Base-by-base conservation (phyloP, 2,113 vertebrate genomes). In the Entosphenus tridentatus region DNA sequence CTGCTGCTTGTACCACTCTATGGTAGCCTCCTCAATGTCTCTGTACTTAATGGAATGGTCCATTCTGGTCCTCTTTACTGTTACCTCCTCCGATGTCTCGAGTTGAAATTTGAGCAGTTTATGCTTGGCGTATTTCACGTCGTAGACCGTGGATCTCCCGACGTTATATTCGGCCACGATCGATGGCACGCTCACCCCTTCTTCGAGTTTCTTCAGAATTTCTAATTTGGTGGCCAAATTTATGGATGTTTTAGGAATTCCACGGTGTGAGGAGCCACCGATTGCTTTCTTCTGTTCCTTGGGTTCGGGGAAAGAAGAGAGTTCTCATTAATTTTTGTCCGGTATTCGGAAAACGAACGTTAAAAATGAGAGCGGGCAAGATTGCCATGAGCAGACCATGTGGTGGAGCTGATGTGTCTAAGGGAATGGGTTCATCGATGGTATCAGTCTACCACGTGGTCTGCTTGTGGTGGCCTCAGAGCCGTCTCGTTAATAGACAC, bases 241-340 rank as follows among this genome's bases (percentile, higher is more conserved):
- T n/a, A 65, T 65, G 62, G 62, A 65, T 21, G 62, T 65, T n/a
- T 65, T 65, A n/a, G 62, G 62, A 21, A 65, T 65, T 11, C 62
- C 62, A 2, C 62, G n/a, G 13, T 62, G 58, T 17, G 58, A 62
- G 58, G 58, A 62, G 58, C 58, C 58, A 17, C 13, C 13, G 18
- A 62, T 17, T 14, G 62, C n/a, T 65, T 65, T 65, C 62, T 65
- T 65, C 10, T n/a, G n/a, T 65, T 65, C 62, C 62, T 21, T 8
- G n/a, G 62, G 8, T 39, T 39, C 39, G 39, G 39, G 39, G 39
- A 39, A 39, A 39, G 5, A 39, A 39, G 39, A 39, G 39, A 39
- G 39, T 39, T 39, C 39, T 39, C 39, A 5, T 39, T 39, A 39
- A 7, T 39, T 39, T 39, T 7, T 39, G 39, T 39, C 39, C 6